Base-by-base conservation (phyloP, 1,140 invertebrate genomes). In the Hylyphantes graminicola region DNA sequence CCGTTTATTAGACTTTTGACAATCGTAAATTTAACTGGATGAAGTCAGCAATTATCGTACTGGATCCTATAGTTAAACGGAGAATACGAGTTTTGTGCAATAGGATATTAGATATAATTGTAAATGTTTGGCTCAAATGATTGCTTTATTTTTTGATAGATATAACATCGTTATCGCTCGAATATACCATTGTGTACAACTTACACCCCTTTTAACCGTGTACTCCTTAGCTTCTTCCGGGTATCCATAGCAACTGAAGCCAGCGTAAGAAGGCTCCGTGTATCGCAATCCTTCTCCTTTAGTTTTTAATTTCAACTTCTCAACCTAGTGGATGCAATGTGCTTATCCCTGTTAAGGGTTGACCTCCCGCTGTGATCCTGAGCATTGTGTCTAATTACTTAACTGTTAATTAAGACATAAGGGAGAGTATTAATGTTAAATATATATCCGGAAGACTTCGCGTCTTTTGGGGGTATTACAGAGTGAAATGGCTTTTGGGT, bases 321-420 rank as follows among this genome's bases (percentile, higher is more conserved):
- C 50, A 35, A 35, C 19, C 6, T 13, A 35, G 48, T 9, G 12
- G 68, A 57, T 73, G 68, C 53, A 35, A 57, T 73, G 73, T 54
- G 75, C 50, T 53, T 54, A 53, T 78, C 35, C 53, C 35, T 67
- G 75, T 67, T 59, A 53, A 63, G 35, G 50, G 21, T 70, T 70
- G 67, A 80, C 65, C 67, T 70, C 35, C 15, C 13, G 13, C 68
- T 8, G 67, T n/a, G 68, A 81, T 53, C 79, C 73, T 48, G 79
- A 81, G 79, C 61, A 81, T 81, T 73, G 65, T 70, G 68, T 59
- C 73, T 81, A 81, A 81, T 81, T 81, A 81, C 79, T 81, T 81
- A 81, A 81, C 79, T 73, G 67, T 73, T 81, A 81, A 81, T 81
- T 81, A 81, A 81, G 79, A 81, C 67, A 35, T 11, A 65, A 67